phyloP scores from a whole-genome alignment of 2,797 vertebrate genomes.

The Trachops cirrhosus region DNA sequence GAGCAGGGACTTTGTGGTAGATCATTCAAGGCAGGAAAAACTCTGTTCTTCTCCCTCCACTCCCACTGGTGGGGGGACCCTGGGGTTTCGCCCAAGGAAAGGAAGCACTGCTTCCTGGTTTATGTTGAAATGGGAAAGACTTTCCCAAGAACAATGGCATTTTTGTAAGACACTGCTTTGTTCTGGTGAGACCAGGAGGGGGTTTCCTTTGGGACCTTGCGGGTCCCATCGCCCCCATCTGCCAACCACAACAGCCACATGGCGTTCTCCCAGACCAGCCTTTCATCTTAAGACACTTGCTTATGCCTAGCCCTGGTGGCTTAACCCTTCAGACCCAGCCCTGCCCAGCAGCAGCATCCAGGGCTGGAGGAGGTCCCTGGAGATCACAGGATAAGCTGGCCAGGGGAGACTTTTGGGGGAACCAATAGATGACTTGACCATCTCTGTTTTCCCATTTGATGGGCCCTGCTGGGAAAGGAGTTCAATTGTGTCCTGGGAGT shows the following conservation, averaged over 20 bases:
- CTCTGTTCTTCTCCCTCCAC: conserved; percentile 40
- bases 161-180: conserved; percentile 77
- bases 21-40: conserved; percentile 56
- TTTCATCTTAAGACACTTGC: conserved; percentile 71
- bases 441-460: not conserved
- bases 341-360: not conserved
- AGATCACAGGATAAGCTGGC: not conserved
- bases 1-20: not conserved
- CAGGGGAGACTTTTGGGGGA: not conserved
- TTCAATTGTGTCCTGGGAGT: not conserved
- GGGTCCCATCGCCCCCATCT: conserved; percentile 70
- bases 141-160: conserved; percentile 75
- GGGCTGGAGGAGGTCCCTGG: not conserved
- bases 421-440: not conserved
- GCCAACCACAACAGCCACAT: conserved; percentile 77
- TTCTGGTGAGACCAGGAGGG: conserved; percentile 76
- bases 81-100: conserved; percentile 73
- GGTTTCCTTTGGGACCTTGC: conserved; percentile 74
- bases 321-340: conserved; percentile 57
- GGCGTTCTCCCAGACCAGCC: conserved; percentile 57
- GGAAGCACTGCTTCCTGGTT: conserved; percentile 77
- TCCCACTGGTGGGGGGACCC: conserved; percentile 40
- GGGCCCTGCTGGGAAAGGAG: not conserved
- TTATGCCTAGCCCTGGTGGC: not conserved
- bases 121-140: conserved; percentile 77